A percentile compares a stretch with the other conserved stretches of the same genome.
These are phyloP conservation scores for Scolopax rusticola DNA, from an alignment of 2,797 vertebrate genomes.

Conservation along the genomic window DNA sequence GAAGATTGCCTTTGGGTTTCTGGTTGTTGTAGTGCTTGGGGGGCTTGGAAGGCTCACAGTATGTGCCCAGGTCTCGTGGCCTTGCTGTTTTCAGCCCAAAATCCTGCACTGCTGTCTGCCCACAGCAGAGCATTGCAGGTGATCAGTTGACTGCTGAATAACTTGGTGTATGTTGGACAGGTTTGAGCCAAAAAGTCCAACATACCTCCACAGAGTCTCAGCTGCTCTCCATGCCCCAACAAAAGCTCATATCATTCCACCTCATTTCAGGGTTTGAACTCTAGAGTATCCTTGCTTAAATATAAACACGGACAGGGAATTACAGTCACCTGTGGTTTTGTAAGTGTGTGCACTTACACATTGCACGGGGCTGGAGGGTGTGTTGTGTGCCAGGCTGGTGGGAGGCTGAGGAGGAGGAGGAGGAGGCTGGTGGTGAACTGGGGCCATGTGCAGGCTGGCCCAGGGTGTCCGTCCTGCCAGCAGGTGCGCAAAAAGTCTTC, in stretches of 20 bases:
- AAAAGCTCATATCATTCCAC: not conserved
- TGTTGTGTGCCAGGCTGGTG: rapidly evolving
- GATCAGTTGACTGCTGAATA: not conserved
- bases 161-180: rapidly evolving
- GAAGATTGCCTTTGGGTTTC: not conserved
- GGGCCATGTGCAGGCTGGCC: not conserved
- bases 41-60: not conserved
- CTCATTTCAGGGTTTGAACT: not conserved
- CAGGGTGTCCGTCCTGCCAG: not conserved
- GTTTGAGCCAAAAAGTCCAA: not conserved
- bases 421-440: not conserved
- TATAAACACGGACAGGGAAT: not conserved
- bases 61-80: not conserved
- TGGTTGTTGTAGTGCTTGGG: not conserved
- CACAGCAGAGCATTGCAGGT: not conserved
- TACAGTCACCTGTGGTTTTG: not conserved
- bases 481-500: not conserved
- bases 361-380: not conserved
- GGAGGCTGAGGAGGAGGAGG: not conserved
- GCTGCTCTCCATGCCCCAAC: rapidly evolving
- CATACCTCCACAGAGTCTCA: not conserved
- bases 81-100: not conserved
- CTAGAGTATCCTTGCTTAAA: not conserved
- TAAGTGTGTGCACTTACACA: not conserved
- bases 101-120: not conserved